Conservation (phyloP, 64 coral and sea anemone species). For the Montipora capricornis region DNA sequence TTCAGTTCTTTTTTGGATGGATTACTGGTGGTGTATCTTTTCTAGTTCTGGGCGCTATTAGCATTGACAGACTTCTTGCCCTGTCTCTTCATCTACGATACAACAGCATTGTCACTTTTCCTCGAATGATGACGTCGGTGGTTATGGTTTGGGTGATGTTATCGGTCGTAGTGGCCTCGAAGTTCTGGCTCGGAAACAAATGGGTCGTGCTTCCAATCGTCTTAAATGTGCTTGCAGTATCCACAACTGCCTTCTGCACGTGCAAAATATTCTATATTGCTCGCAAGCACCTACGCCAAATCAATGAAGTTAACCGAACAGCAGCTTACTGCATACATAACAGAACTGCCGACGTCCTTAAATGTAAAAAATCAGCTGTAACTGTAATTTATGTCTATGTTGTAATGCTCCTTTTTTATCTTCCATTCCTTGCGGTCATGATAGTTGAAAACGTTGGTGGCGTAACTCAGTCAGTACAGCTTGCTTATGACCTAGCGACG, state of each 20-base stretch:
- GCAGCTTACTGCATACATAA: background rate
- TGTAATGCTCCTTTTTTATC: conserved; percentile 34
- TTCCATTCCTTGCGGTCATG: conserved; percentile 29
- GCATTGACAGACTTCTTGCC: conserved; percentile 30
- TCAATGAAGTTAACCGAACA: background rate
- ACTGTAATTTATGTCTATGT: conserved; percentile 15
- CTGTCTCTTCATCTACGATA: conserved; percentile 60
- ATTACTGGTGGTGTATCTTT: conserved; percentile 35
- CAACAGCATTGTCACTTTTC: conserved; percentile 9
- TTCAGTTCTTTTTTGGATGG: background rate
- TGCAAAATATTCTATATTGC: conserved; percentile 2
- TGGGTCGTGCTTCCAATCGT: background rate
- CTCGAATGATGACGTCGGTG: background rate
- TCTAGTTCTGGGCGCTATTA: background rate
- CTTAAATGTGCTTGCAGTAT: background rate
- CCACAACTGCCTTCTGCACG: background rate
- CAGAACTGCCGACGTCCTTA: background rate
- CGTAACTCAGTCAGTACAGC: background rate
- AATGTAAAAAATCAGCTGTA: conserved; percentile 28
- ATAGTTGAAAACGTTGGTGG: conserved; percentile 31
- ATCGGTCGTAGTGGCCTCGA: background rate
- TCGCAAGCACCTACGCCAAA: conserved; percentile 51
- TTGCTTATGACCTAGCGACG: conserved; percentile 31
- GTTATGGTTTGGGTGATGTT: background rate
- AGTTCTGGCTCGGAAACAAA: background rate